Base-by-base conservation (phyloP, 2,888 invertebrate species). In the Aspidiotus destructor region DNA sequence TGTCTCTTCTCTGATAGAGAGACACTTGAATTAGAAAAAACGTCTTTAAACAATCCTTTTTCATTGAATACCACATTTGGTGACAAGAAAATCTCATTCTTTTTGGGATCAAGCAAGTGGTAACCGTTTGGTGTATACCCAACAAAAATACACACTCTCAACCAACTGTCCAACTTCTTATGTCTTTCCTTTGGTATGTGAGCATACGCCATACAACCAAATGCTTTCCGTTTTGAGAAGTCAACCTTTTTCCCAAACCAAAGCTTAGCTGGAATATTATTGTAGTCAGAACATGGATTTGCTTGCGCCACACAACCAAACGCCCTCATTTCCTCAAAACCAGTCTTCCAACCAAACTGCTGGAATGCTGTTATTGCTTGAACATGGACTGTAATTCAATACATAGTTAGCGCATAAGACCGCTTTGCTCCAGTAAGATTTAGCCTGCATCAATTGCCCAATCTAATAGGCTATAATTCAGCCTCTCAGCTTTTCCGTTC, bases 401-500 rank as follows among this genome's bases (percentile, higher is more conserved):
- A 54, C 8, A 41, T 64, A 64, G 7, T 8, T 54, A 9, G 64
- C 64, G 28, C 55, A 55, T 40, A 54, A 10, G 52, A 64, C 41
- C 7, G 54, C 64, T 40, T 64, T 41, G 9, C 17, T 41, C 64
- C 55, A 64, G n/a, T 40, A 64, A 41, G 8, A 8, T 64, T 53
- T 64, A 41, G 55, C 64, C 54, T 10, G 28, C 28, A 10, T 53
- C 64, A 16, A 28, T 13, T 10, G 64, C 64, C 7, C n/a, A 10
- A 10, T 64, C 64, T 54, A 11, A 15, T 7, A 64, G n/a, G 5
- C 54, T 54, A 13, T 55, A 13, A 40, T 53, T 64, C 15, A 64
- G 42, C 16, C 64, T 53, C 16, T 64, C 64, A 54, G 64, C 64
- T 40, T 28, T n/a, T 11, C 64, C 54, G 55, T 64, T 64, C 17